Evolutionary conservation across 2,888 invertebrate genomes (phyloP), one percentile per base, ranked within the genome.

Genomic region (Melieria picta): DNA sequence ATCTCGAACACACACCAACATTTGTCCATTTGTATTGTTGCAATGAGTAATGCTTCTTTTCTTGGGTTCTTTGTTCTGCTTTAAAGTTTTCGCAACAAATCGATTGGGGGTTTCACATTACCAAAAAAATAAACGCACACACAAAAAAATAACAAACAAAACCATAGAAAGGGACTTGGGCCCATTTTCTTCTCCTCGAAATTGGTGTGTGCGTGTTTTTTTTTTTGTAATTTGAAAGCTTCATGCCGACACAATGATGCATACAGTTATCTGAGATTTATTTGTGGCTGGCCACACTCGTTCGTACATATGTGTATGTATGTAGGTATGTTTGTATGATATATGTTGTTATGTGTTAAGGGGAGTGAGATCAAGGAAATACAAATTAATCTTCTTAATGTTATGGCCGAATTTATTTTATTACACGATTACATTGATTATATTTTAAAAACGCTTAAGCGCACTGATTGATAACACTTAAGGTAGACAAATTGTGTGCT

Each of bases 311-410:
- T 1, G 2, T n/a, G 11, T 16, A 50, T 65, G 13, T 9, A 5
- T 45, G n/a, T n/a, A 42, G 1, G 4, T 42, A 52, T 45, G 43
- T 42, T 9, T 65, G 52, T n/a, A 13, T 11, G 10, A 42, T 52
- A 65, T 42, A 65, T 45, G 42, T 30, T 42, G n/a, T 7, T 30
- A 4, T 9, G 52, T 30, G n/a, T 58, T 7, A 58, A 6, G 30
- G 1, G 30, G 16, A 42, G 16, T 1, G 30, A 30, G 16, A 58
- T 30, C 5, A 11, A 64, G 57, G 57, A 70, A 78, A 78, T 71
- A 76, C 79, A 80, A 81, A 82, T 82, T 82, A 82, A 82, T 83
- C 83, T 83, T 80, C 80, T 78, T 83, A 82, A 83, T 82, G 83
- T 79, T 77, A 72, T 66, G 72, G 72, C 73, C 74, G 77, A 78